A percentile compares a stretch with the other conserved stretches of the same genome.
Evolutionary conservation across 2,797 vertebrate species (phyloP).

Genomic region (Varecia variegata): DNA sequence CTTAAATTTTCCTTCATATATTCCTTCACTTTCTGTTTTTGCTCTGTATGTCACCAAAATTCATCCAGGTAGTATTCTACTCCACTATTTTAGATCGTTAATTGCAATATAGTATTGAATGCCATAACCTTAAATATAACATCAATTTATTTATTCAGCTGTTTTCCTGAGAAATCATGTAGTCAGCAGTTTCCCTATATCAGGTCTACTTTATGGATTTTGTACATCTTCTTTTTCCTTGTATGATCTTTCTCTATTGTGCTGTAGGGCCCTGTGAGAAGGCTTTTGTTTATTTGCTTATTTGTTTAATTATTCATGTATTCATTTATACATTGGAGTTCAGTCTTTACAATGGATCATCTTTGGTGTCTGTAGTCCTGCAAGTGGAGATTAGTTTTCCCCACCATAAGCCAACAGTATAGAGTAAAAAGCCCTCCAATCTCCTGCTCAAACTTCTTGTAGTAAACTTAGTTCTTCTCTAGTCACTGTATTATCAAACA

Average conservation of each 20-base stretch:
- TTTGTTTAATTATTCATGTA: not conserved
- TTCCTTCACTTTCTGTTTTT: not conserved
- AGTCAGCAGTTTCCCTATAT: not conserved
- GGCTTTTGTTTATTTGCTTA: not conserved
- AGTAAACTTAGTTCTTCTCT: not conserved
- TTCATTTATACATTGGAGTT: not conserved
- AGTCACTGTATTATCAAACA: not conserved
- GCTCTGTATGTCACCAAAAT: not conserved
- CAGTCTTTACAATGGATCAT: not conserved
- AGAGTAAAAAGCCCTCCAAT: not conserved
- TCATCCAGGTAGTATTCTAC: not conserved
- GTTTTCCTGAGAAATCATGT: not conserved
- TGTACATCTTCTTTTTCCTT: not conserved
- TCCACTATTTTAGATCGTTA: not conserved
- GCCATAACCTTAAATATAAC: not conserved
- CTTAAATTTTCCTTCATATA: not conserved
- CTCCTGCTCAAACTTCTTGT: not conserved
- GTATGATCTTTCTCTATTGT: not conserved
- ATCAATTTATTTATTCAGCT: not conserved
- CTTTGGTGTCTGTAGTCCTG: not conserved
- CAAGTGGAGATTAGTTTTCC: not conserved
- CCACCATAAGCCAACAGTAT: not conserved
- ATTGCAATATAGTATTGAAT: not conserved
- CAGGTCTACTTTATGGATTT: not conserved
- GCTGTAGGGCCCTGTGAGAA: not conserved